phyloP scores from a whole-genome alignment of 92 coral and sea anemone genomes.

The Parazoanthus atlanticus region DNA sequence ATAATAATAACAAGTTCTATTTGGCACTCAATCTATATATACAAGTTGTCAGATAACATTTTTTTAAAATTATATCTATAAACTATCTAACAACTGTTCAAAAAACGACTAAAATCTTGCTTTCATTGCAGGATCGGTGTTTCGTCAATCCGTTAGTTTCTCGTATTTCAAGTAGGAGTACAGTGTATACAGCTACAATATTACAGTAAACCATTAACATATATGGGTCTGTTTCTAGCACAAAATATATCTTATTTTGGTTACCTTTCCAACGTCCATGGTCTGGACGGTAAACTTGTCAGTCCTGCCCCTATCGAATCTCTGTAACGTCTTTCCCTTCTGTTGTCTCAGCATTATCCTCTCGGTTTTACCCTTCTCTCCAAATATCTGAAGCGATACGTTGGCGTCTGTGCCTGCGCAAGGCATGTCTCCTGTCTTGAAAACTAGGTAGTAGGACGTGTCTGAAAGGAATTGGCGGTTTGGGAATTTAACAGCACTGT shows the following conservation, averaged over 20 bases:
- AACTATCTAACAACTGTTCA: too few species aligned
- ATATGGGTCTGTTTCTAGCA: background rate
- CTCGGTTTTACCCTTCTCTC: conserved; percentile 91
- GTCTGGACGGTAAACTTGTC: conserved; percentile 95
- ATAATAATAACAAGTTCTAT: too few species aligned
- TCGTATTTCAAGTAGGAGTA: background rate
- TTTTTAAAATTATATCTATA: too few species aligned
- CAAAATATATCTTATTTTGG: background rate
- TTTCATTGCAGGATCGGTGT: too few species aligned
- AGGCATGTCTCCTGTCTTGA: conserved; percentile 91
- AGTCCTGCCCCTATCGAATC: conserved; percentile 92
- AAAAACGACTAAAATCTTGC: too few species aligned
- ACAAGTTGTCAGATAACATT: too few species aligned
- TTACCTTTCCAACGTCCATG: conserved; percentile 95
- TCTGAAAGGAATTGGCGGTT: conserved; percentile 48
- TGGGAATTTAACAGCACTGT: background rate
- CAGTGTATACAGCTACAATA: too few species aligned
- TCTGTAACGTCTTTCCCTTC: conserved; percentile 76
- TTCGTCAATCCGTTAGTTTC: too few species aligned
- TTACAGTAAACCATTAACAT: background rate
- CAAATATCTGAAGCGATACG: conserved; percentile 90
- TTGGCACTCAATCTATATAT: too few species aligned
- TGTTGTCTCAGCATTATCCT: conserved; percentile 91
- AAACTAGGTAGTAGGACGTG: conserved; percentile 81
- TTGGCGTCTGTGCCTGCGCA: conserved; percentile 98